These are phyloP conservation scores for Tokudaia muenninki DNA, from an alignment of 2,797 vertebrate genomes.

Conservation along the genomic window DNA sequence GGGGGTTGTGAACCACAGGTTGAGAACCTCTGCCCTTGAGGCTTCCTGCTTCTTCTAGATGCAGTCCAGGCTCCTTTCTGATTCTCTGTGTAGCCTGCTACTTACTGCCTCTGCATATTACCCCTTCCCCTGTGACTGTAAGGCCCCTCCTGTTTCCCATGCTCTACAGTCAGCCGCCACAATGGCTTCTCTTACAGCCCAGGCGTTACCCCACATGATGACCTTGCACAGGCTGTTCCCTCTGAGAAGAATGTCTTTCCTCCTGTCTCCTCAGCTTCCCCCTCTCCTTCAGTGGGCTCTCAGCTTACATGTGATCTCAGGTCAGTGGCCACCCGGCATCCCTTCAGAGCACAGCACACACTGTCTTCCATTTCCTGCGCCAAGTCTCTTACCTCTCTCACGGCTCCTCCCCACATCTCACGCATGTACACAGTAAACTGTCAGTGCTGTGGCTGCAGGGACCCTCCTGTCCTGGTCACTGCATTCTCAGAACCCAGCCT, in stretches of 20 bases:
- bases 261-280: not conserved
- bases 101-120: not conserved
- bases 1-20: not conserved
- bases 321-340: not conserved
- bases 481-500: not conserved
- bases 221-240: not conserved
- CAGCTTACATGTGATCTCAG: not conserved
- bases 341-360: not conserved
- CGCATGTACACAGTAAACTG: fast-evolving
- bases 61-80: not conserved
- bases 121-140: not conserved
- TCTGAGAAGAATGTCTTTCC: not conserved
- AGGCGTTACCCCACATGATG: fast-evolving
- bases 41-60: not conserved
- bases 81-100: not conserved
- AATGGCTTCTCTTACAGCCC: not conserved
- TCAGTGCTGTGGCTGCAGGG: not conserved
- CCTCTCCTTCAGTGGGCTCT: not conserved
- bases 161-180: not conserved
- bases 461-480: not conserved
- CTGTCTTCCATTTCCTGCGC: not conserved
- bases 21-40: not conserved
- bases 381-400: not conserved
- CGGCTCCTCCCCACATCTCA: too few species aligned
- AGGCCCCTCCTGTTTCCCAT: too few species aligned